Base-by-base conservation (phyloP, 2,797 vertebrate genomes). In the Staurois parvus region DNA sequence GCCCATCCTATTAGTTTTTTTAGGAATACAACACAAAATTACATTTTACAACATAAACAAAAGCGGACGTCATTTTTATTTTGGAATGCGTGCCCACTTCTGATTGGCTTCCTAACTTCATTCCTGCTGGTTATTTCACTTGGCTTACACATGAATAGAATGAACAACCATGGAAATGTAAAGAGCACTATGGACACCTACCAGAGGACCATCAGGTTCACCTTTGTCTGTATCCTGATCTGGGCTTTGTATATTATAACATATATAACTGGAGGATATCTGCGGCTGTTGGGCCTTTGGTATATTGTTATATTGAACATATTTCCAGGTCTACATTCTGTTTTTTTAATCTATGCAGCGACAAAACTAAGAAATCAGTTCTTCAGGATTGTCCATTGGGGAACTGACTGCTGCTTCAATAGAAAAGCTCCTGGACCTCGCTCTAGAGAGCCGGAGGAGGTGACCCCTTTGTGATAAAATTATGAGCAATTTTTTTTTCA, bases 311-410 rank as follows among this genome's bases (percentile, higher is more conserved):
- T 66, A 42, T 4, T 32, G 0, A 40, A 79, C n/a, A 24, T 28
- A 45, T 79, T 67, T 45, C 62, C 76, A 21, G 66, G 7, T 28
- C 26, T 79, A 12, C 34, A 79, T 68, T 79, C 76, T 2, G 7
- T 45, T 9, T 66, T 29, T 28, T 3, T 79, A 9, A 30, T 79
- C 21, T 17, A 8, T 9, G 28, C 2, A 10, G 42, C 62, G 30
- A 66, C 10, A 1, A 68, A 30, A 17, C 59, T 79, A 42, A 67
- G 34, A 26, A 24, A 45, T 4, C 13, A 26, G 1, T 66, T 67
- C 15, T 67, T 7, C 15, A 21, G 2, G 40, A 45, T 79, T 28
- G 19, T 67, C 15, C 34, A 29, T 42, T 12, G 2, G 28, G 56
- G 32, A 12, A 15, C 13, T 30, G 24, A 32, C 9, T 26, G 52